phyloP scores from a whole-genome alignment of 2,888 invertebrate genomes.

The Spilosoma lubricipeda region DNA sequence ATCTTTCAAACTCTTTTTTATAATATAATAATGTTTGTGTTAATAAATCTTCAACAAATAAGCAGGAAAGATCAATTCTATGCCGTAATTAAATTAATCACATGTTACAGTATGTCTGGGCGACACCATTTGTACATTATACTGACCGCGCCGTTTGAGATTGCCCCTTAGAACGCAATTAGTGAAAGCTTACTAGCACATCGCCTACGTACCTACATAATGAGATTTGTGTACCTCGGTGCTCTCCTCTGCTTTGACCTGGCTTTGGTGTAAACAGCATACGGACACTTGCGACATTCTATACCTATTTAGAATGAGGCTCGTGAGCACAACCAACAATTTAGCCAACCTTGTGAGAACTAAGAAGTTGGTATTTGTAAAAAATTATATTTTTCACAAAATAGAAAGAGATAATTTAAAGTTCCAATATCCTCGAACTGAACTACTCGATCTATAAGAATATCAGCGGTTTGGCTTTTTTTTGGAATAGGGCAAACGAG shows the following conservation, averaged over 20 bases:
- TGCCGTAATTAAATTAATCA: background rate
- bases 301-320: background rate
- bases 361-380: background rate
- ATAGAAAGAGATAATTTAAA: no score
- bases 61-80: background rate
- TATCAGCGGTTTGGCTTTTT: no score
- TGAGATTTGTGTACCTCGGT: background rate
- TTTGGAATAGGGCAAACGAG: no score
- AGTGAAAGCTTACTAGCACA: constrained; percentile 9
- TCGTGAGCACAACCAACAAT: background rate
- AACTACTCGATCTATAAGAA: no score
- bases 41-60: background rate
- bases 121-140: background rate
- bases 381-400: no score
- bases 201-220: background rate
- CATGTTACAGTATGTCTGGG: background rate
- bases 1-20: background rate
- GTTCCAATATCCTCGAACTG: no score
- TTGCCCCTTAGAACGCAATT: constrained; percentile 13
- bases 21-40: background rate
- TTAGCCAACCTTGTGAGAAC: background rate
- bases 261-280: background rate
- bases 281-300: background rate
- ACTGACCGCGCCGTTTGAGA: background rate
- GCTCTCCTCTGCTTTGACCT: background rate